Evolutionary conservation across 2,888 invertebrate species (phyloP).

Genomic region (Leucozona laternaria): DNA sequence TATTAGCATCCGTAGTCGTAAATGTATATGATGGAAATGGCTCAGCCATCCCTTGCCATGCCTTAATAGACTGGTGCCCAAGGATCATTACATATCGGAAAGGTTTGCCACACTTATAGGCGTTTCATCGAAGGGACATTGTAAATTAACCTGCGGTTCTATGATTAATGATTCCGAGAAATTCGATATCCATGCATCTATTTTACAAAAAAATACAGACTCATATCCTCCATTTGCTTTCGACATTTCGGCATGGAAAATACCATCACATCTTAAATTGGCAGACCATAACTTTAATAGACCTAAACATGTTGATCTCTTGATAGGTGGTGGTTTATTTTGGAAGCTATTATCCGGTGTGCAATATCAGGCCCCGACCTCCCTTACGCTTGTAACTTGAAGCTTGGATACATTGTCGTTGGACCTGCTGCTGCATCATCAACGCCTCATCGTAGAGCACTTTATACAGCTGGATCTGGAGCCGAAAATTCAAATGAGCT

Average conservation of each 20-base stretch:
- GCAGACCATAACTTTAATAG: conserved; percentile 12
- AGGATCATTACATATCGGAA: conserved; percentile 18
- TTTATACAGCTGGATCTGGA: too few species aligned
- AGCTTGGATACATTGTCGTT: too few species aligned
- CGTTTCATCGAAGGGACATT: conserved; percentile 3
- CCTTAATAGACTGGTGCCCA: neutral
- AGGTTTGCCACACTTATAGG: conserved; percentile 1
- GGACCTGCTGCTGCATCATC: too few species aligned
- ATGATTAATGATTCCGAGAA: neutral
- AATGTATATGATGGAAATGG: neutral
- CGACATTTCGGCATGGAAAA: neutral
- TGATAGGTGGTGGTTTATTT: conserved; percentile 7
- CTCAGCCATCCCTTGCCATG: neutral
- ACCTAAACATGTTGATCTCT: neutral
- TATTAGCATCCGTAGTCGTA: conserved; percentile 1
- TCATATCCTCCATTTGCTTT: conserved; percentile 3
- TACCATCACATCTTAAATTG: neutral
- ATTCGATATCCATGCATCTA: conserved; percentile 6
- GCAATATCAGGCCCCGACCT: conserved; percentile 18
- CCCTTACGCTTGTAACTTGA: neutral
- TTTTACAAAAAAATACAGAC: conserved; percentile 6
- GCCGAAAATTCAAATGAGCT: too few species aligned
- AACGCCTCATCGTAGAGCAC: too few species aligned
- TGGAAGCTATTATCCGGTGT: conserved; percentile 8
- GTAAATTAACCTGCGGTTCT: conserved; percentile 19